phyloP scores from a whole-genome alignment of 2,113 vertebrate species.

The Corythaixoides concolor region DNA sequence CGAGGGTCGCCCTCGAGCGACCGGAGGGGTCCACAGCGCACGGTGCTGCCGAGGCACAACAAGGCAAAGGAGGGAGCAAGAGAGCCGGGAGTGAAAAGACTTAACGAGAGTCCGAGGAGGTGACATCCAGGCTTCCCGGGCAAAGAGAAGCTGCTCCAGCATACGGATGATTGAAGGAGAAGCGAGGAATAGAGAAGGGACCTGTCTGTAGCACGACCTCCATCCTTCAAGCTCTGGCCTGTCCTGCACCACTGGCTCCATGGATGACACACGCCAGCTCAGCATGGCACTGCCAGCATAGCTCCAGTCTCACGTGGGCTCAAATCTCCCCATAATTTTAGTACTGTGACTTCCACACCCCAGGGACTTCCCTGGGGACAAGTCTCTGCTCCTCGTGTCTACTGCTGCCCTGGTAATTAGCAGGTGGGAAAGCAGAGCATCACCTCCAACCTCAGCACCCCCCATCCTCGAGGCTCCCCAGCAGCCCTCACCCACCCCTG shows the following conservation, averaged over 20 bases:
- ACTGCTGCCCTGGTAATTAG: background rate
- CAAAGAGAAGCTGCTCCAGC: background rate
- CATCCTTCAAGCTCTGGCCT: background rate
- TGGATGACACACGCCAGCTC: background rate
- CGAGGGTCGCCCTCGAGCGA: fast-evolving
- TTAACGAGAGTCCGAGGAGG: background rate
- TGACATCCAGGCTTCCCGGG: fast-evolving
- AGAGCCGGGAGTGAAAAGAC: background rate
- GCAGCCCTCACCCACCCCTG: background rate
- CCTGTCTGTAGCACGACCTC: background rate
- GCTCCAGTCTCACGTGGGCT: background rate
- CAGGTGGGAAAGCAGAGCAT: background rate
- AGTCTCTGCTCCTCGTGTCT: background rate
- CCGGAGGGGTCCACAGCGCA: background rate
- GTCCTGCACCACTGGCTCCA: fast-evolving
- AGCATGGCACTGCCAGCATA: background rate
- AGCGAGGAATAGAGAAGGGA: background rate
- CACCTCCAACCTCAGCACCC: background rate
- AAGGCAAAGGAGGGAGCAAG: no score
- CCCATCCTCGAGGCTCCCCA: background rate
- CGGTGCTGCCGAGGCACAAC: background rate
- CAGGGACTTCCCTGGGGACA: background rate
- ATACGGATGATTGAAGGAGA: fast-evolving
- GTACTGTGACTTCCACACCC: fast-evolving
- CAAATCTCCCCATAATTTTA: background rate